These are phyloP conservation scores for Platygyra sinensis DNA, from an alignment of 64 coral and sea anemone genomes.

Conservation along the genomic window DNA sequence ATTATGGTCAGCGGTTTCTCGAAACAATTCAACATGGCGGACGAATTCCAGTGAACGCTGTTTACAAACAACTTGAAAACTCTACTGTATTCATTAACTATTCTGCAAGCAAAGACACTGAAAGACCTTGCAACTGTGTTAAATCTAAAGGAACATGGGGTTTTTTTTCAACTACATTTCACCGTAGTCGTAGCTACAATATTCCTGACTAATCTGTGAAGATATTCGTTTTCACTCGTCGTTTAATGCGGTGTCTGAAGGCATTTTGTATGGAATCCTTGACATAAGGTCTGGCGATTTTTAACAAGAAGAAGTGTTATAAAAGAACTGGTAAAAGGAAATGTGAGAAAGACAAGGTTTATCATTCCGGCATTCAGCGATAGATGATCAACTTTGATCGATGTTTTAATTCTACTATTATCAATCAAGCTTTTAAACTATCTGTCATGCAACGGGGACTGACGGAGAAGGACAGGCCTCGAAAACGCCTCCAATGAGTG, in stretches of 20 bases:
- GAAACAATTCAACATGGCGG: conserved; percentile 36
- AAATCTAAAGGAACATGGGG: neutral
- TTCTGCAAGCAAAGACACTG: neutral
- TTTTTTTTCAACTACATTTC: neutral
- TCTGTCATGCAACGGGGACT: conserved; percentile 2
- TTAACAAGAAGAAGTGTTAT: neutral
- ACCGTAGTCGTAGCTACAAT: neutral
- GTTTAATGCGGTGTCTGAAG: too few relatives aligned
- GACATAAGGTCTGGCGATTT: neutral
- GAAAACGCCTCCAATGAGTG: conserved; percentile 21
- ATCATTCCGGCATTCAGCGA: neutral
- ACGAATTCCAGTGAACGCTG: neutral
- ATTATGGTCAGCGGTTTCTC: neutral
- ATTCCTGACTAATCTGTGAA: neutral
- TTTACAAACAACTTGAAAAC: conserved; percentile 16
- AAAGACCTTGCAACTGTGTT: too few relatives aligned
- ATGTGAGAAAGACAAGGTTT: neutral
- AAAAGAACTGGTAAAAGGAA: neutral
- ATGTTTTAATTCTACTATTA: too few relatives aligned
- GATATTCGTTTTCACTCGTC: neutral
- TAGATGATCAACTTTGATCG: too few relatives aligned
- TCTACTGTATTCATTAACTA: neutral
- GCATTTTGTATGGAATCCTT: neutral
- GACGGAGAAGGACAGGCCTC: conserved; percentile 35
- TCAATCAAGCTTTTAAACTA: neutral